Evolutionary conservation across 2,888 invertebrate genomes (phyloP).

Genomic region (Trilocha varians): DNA sequence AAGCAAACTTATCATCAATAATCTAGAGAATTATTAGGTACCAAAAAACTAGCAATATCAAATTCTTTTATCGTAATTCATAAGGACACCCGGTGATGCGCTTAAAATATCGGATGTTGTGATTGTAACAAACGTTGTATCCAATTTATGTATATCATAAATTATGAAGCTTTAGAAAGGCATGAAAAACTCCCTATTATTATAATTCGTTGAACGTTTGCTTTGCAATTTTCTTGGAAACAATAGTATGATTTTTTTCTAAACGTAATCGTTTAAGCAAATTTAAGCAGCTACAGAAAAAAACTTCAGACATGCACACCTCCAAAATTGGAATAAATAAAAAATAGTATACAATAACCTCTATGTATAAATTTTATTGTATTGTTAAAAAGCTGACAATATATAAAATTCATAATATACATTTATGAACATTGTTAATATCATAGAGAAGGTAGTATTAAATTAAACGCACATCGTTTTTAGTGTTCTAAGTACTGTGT

Average conservation of each 20-base stretch:
- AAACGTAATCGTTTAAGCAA: too few relatives aligned
- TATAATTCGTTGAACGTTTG: too few relatives aligned
- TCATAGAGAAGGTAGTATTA: background rate
- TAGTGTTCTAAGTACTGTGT: constrained; percentile 8
- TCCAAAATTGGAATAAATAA: constrained; percentile 57
- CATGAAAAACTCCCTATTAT: too few relatives aligned
- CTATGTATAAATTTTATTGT: constrained; percentile 44
- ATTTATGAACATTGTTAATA: constrained; percentile 33
- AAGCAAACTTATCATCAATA: too few relatives aligned
- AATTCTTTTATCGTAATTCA: background rate
- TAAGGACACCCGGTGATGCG: background rate
- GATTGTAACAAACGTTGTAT: too few relatives aligned
- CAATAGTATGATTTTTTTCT: too few relatives aligned
- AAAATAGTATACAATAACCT: constrained; percentile 51
- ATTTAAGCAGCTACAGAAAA: background rate
- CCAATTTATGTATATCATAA: too few relatives aligned
- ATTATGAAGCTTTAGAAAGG: too few relatives aligned
- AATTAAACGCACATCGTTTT: background rate
- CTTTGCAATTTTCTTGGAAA: too few relatives aligned
- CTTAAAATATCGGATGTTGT: too few relatives aligned
- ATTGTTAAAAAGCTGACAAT: constrained; percentile 62
- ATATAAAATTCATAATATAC: constrained; percentile 64
- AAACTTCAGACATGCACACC: constrained; percentile 33
- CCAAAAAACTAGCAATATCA: background rate
- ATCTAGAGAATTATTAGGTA: background rate